Evolutionary conservation across 2,797 vertebrate species (phyloP).

Genomic region (Pantherophis alleghaniensis): DNA sequence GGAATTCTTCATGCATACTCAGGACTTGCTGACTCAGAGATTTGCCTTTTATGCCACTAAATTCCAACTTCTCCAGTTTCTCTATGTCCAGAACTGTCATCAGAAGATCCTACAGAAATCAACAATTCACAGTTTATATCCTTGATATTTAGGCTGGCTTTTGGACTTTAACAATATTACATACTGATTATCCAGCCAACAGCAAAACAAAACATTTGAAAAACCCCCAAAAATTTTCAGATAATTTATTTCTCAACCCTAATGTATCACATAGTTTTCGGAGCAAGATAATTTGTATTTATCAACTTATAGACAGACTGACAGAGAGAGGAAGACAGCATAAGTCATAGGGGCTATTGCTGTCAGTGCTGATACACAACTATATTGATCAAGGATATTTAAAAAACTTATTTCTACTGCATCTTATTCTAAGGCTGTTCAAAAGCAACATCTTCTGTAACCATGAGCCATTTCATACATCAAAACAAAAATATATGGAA

Average conservation of each 20-base stretch:
- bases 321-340: not conserved
- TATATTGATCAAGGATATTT: not conserved
- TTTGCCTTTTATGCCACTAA: conserved; percentile 83
- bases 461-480: too few species aligned
- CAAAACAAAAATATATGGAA: not conserved
- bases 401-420: not conserved
- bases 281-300: not conserved
- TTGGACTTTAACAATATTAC: not conserved
- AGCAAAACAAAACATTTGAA: not conserved
- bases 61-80: conserved; percentile 87
- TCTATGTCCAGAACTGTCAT: conserved; percentile 80
- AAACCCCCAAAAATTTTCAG: not conserved
- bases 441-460: not conserved
- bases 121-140: conserved; percentile 3
- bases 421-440: not conserved
- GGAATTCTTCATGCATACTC: conserved; percentile 78
- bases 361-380: not conserved
- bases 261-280: not conserved
- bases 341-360: not conserved
- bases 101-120: conserved; percentile 75
- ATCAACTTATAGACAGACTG: not conserved
- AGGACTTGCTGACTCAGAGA: conserved; percentile 81
- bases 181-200: not conserved
- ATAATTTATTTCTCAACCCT: not conserved
- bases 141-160: not conserved